These are phyloP conservation scores for Hydrophis major DNA, from an alignment of 2,797 vertebrate species.

Conservation along the genomic window DNA sequence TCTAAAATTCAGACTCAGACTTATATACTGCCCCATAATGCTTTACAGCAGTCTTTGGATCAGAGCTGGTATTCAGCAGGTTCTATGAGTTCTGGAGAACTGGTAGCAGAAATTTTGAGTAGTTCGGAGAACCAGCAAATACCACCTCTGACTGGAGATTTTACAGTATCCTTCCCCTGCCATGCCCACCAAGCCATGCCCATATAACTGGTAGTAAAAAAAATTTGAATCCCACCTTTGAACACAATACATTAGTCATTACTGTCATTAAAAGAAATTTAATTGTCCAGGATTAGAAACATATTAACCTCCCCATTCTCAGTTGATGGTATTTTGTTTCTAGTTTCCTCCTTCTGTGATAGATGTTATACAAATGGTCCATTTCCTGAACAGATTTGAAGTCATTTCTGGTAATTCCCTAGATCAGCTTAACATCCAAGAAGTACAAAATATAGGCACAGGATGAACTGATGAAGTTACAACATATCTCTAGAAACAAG, in stretches of 20 bases:
- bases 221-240: no score
- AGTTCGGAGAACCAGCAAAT: no score
- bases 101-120: no score
- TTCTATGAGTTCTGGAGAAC: no score
- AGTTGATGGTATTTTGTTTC: background rate
- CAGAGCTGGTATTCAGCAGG: no score
- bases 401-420: background rate
- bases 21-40: no score
- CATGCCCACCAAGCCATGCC: no score
- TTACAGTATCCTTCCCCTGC: no score
- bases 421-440: background rate
- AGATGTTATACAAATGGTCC: background rate
- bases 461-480: background rate
- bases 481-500: background rate
- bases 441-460: background rate
- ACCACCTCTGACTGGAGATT: no score
- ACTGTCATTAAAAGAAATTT: background rate
- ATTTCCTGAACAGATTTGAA: background rate
- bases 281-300: background rate
- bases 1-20: background rate
- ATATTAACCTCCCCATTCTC: background rate
- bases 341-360: background rate
- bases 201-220: no score
- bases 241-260: background rate
- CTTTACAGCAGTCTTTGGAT: no score